These are phyloP conservation scores for Tipula unca DNA, from an alignment of 2,888 invertebrate genomes.

Conservation along the genomic window DNA sequence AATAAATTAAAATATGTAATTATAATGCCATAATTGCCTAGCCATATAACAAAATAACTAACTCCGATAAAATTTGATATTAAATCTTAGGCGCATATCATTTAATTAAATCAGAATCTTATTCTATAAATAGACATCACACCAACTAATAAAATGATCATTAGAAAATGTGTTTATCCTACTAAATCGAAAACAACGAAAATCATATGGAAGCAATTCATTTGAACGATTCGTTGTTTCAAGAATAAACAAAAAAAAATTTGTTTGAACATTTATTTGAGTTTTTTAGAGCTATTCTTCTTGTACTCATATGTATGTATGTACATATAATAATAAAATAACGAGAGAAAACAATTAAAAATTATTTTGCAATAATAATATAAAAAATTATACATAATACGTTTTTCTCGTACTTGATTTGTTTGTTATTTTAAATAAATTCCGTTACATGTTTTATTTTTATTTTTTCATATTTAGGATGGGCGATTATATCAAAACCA, in stretches of 20 bases:
- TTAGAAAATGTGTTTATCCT: not conserved
- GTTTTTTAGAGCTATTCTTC: not conserved
- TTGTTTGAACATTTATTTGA: not conserved
- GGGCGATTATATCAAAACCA: not conserved
- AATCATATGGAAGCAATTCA: not conserved
- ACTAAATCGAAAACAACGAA: not conserved
- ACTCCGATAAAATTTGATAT: not conserved
- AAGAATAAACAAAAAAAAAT: not conserved
- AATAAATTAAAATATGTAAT: too few species aligned
- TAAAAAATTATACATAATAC: not conserved
- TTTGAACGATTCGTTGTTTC: not conserved
- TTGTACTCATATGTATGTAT: not conserved
- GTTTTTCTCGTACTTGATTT: not conserved
- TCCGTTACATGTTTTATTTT: not conserved
- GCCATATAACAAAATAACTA: not conserved
- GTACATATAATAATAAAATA: not conserved
- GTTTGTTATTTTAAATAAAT: not conserved
- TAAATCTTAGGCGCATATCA: not conserved
- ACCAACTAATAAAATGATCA: not conserved
- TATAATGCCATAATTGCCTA: too few species aligned
- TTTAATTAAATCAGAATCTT: not conserved
- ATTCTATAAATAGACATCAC: not conserved
- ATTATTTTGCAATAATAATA: not conserved
- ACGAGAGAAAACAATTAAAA: not conserved
- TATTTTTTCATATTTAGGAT: not conserved